These are phyloP conservation scores for Acanthis flammea DNA, from an alignment of 2,797 vertebrate species.

Conservation along the genomic window DNA sequence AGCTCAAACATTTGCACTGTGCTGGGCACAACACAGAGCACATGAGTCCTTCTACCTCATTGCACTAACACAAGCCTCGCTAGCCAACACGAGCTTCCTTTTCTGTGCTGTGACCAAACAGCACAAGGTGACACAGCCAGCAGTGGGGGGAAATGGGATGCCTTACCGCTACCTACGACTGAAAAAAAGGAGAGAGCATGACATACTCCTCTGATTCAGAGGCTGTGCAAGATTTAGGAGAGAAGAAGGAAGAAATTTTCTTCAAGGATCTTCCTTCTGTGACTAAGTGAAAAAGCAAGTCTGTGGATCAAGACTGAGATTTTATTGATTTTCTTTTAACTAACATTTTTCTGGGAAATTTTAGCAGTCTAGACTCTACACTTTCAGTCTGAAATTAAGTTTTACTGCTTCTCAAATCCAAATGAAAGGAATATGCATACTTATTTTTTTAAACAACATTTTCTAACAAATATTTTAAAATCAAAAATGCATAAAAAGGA, in stretches of 20 bases:
- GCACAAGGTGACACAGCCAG: neutral
- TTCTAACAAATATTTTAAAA: neutral
- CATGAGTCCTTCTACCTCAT: rapidly evolving
- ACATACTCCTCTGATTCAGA: neutral
- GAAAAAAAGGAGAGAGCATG: neutral
- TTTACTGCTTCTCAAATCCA: neutral
- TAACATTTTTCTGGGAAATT: neutral
- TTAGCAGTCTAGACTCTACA: neutral
- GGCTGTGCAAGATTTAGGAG: neutral
- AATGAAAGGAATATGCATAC: neutral
- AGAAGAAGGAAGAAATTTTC: neutral
- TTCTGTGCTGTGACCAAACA: neutral
- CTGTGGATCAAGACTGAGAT: neutral
- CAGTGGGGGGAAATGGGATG: neutral
- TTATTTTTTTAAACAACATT: neutral
- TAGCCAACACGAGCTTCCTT: neutral
- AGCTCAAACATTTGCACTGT: neutral
- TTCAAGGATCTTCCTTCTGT: neutral
- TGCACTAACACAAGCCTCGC: neutral
- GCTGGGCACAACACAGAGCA: neutral
- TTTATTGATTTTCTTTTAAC: neutral
- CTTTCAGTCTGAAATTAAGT: neutral
- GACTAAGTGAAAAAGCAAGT: neutral
- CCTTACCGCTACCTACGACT: neutral
- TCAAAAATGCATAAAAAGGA: neutral